Base-by-base conservation (phyloP, 1,140 invertebrate genomes). In the Caerostris darwini region DNA sequence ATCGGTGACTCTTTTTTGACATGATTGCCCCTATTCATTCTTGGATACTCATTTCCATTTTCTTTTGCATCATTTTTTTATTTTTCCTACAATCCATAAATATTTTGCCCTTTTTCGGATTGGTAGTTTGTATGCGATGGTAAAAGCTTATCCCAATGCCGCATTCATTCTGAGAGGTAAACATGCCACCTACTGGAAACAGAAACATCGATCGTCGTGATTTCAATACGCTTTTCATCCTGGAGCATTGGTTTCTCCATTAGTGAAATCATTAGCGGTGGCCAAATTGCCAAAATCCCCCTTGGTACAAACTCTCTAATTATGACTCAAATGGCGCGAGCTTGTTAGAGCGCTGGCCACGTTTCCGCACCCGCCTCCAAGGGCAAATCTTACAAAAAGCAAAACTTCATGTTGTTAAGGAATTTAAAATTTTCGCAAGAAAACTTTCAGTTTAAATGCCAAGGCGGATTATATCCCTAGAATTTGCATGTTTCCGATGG, bases 251-350 rank as follows among this genome's bases (percentile, higher is more conserved):
- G 71, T 77, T 77, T 77, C 71, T 77, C 71, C 71, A 77, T 77
- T 77, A 77, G 71, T 77, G 71, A 77, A 77, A 77, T 77, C 71
- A 77, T 77, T 77, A 77, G 71, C 71, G 71, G 34, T 50, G 19
- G 71, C 71, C 34, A 77, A 77, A 77, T 77, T 77, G 71, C 71
- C 71, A 53, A 77, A 77, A 77, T 77, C 71, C 71, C 71, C 71
- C 34, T 77, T 34, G 34, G 50, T 50, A 77, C 71, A 77, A 77
- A 77, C 50, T 50, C 71, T 77, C 71, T 77, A 77, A 77, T 77
- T 77, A 77, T 34, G 71, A 34, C 53, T 50, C 71, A 50, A 77
- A 77, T 77, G 71, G 34, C 7, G 7, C 10, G 71, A 7, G 8
- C 71, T 77, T 77, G 71, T 77, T 77, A 77, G 34, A 34, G 71